These are phyloP conservation scores for Nymphalis urticae DNA, from an alignment of 2,888 invertebrate genomes.

Conservation along the genomic window DNA sequence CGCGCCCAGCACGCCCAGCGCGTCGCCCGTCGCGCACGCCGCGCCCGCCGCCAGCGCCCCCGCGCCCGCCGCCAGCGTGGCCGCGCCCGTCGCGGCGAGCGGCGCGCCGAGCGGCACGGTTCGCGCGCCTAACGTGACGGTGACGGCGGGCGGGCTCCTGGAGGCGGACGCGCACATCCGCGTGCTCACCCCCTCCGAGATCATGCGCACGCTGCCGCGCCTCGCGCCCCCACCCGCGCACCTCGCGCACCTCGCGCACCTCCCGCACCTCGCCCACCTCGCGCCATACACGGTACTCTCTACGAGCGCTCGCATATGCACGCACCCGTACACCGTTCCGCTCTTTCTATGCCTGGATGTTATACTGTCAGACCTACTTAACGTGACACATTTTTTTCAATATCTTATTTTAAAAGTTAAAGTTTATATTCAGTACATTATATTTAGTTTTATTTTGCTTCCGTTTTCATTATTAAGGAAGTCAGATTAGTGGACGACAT, in stretches of 20 bases:
- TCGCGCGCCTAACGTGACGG: constrained; percentile 86
- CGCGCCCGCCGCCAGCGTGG: constrained; percentile 40
- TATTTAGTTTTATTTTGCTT: too few species aligned
- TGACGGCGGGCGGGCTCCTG: constrained; percentile 83
- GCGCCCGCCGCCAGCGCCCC: constrained; percentile 55
- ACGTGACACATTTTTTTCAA: too few species aligned
- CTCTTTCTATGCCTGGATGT: neutral
- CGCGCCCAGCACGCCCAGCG: constrained; percentile 66
- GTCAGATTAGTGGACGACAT: too few species aligned
- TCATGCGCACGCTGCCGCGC: constrained; percentile 94
- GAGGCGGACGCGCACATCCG: constrained; percentile 90
- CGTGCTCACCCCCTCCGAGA: constrained; percentile 93
- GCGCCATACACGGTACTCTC: constrained; percentile 37
- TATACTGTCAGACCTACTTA: too few species aligned
- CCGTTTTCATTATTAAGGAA: too few species aligned
- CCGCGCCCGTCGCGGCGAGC: constrained; percentile 38
- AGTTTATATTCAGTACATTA: too few species aligned
- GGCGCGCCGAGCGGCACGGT: constrained; percentile 55
- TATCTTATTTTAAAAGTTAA: too few species aligned
- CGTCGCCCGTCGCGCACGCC: constrained; percentile 37
- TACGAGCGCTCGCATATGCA: constrained; percentile 33
- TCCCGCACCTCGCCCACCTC: constrained; percentile 38
- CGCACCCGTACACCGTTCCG: constrained; percentile 20
- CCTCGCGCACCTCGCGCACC: constrained; percentile 48
- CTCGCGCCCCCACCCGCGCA: constrained; percentile 84